Evolutionary conservation across 1,140 invertebrate genomes (phyloP).

Genomic region (Akabosia matsudoensis): DNA sequence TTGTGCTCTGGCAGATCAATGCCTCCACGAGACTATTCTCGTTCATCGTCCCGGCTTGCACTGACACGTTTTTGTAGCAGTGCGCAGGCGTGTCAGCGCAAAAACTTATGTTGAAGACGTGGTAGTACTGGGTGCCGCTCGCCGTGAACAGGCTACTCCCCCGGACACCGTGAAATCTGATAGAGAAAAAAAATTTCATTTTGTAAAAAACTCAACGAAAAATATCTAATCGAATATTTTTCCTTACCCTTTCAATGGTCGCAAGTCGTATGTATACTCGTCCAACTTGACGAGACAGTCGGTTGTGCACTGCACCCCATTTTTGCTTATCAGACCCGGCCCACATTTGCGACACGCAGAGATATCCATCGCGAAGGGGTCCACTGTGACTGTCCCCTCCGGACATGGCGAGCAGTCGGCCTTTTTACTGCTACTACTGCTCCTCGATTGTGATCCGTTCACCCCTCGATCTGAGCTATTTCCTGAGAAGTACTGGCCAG

Average conservation of each 20-base stretch:
- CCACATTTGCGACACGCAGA: constrained; percentile 59
- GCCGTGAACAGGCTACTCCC: constrained; percentile 57
- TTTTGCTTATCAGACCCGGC: constrained; percentile 51
- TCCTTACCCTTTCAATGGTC: constrained; percentile 52
- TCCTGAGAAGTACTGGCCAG: constrained; percentile 26
- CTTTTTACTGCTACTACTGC: constrained; percentile 49
- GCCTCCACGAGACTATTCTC: constrained; percentile 48
- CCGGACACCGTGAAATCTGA: constrained; percentile 53
- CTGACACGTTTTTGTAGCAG: constrained; percentile 49
- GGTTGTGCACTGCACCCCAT: constrained; percentile 52
- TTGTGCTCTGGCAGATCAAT: constrained; percentile 56
- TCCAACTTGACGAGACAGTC: constrained; percentile 51
- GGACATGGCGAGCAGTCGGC: constrained; percentile 55
- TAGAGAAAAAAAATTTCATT: too few relatives aligned
- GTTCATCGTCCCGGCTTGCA: constrained; percentile 39
- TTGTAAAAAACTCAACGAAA: neutral
- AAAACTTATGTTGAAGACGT: constrained; percentile 60
- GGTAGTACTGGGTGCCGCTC: constrained; percentile 60
- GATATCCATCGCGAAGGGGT: constrained; percentile 53
- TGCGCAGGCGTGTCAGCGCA: constrained; percentile 54
- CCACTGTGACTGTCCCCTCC: constrained; percentile 54
- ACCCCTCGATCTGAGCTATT: neutral
- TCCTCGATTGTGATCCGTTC: too few relatives aligned
- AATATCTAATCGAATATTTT: neutral
- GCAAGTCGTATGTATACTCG: constrained; percentile 54